phyloP scores from a whole-genome alignment of 1,140 invertebrate genomes.

The Microplitis demolitor region DNA sequence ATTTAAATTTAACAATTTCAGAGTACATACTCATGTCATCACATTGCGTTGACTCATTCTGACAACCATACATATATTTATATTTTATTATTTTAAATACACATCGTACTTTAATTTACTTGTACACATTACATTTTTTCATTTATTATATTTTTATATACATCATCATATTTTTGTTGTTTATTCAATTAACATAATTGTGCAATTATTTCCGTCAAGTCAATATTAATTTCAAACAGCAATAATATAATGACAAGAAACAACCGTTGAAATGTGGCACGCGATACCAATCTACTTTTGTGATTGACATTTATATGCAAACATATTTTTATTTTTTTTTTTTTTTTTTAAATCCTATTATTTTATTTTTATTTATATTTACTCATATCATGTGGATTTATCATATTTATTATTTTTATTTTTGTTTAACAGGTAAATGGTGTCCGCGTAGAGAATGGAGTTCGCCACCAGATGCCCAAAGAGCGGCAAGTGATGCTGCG shows the following conservation, averaged over 20 bases:
- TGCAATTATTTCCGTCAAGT: slow-evolving; percentile 47
- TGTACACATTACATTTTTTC: background rate
- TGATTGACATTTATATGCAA: slow-evolving; percentile 1
- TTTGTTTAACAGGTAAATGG: slow-evolving; percentile 79
- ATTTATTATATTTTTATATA: slow-evolving; percentile 31
- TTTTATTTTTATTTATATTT: background rate
- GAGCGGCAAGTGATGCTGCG: slow-evolving; percentile 74
- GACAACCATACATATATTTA: background rate
- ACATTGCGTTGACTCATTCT: too few relatives aligned
- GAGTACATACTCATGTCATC: too few relatives aligned
- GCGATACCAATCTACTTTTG: background rate
- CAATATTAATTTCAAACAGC: slow-evolving; percentile 7
- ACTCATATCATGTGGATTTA: background rate
- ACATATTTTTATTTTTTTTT: background rate
- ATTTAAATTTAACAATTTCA: too few relatives aligned
- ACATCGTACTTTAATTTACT: background rate
- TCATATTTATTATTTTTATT: slow-evolving; percentile 31
- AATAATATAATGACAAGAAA: slow-evolving; percentile 6
- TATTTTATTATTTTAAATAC: background rate
- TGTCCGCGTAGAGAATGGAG: slow-evolving; percentile 86
- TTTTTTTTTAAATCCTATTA: background rate
- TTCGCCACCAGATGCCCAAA: slow-evolving; percentile 76
- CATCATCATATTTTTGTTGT: slow-evolving; percentile 39
- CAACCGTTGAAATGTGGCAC: background rate
- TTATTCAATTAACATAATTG: slow-evolving; percentile 61